phyloP scores from a whole-genome alignment of 1,140 invertebrate genomes.

The Marisa cornuarietis region DNA sequence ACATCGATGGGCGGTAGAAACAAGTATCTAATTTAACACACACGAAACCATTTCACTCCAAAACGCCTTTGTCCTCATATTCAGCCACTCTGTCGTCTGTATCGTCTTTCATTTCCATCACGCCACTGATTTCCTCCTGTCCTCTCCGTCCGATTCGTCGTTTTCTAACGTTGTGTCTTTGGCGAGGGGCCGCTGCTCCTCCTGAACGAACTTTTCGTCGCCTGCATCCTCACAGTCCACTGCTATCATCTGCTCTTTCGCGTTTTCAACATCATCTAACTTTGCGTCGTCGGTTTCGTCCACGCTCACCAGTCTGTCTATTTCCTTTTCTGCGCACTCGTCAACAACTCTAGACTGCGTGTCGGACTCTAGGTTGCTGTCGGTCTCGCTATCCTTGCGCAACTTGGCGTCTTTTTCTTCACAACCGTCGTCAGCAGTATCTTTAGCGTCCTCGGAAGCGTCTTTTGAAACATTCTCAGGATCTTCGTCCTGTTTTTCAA shows the following conservation, averaged over 20 bases:
- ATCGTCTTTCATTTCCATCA: too few species aligned
- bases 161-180: too few species aligned
- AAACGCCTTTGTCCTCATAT: not conserved
- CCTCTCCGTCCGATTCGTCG: too few species aligned
- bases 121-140: too few species aligned
- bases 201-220: too few species aligned
- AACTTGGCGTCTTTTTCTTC: not conserved
- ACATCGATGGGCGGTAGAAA: too few species aligned
- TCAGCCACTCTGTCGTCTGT: not conserved
- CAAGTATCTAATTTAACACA: not conserved
- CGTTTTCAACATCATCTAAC: too few species aligned
- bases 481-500: slow-evolving; percentile 15
- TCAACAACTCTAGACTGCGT: not conserved
- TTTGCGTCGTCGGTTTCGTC: too few species aligned
- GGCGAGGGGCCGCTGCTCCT: too few species aligned
- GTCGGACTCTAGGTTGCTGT: not conserved
- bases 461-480: not conserved
- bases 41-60: not conserved
- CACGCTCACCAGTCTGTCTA: not conserved
- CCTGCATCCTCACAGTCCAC: too few species aligned
- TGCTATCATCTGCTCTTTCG: too few species aligned
- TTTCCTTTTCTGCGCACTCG: not conserved
- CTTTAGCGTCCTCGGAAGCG: not conserved
- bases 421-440: not conserved
- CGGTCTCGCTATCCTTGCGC: not conserved